These are phyloP conservation scores for Vidua chalybeata DNA, from an alignment of 2,113 vertebrate genomes.

Conservation along the genomic window DNA sequence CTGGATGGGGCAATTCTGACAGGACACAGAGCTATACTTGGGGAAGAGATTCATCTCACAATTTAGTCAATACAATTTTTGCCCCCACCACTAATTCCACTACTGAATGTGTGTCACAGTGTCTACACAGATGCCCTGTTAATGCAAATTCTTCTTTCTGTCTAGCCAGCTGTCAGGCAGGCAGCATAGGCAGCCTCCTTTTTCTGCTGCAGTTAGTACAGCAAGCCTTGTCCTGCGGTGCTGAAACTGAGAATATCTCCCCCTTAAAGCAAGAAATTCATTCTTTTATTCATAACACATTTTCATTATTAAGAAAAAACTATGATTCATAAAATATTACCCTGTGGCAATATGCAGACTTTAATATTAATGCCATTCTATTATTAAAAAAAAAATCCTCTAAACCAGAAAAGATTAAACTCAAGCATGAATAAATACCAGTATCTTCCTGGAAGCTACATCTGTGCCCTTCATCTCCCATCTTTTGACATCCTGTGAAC, in stretches of 20 bases:
- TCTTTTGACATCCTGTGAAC: conserved; percentile 36
- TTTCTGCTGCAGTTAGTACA: not conserved
- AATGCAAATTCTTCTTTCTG: not conserved
- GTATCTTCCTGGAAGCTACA: conserved; percentile 41
- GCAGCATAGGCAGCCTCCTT: not conserved
- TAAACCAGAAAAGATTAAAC: conserved; percentile 67
- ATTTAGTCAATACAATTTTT: not conserved
- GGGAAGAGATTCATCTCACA: not conserved
- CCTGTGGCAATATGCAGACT: conserved; percentile 48
- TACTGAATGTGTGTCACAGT: not conserved
- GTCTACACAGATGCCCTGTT: not conserved
- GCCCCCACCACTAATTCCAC: not conserved
- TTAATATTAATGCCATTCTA: conserved; percentile 68
- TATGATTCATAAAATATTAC: conserved; percentile 48
- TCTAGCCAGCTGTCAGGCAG: not conserved
- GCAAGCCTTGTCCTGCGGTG: not conserved
- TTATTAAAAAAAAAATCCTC: conserved; percentile 43
- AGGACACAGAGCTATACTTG: not conserved
- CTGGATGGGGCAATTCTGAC: not conserved
- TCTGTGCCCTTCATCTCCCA: conserved; percentile 24
- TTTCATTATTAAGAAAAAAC: conserved; percentile 49
- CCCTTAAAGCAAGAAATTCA: conserved; percentile 29
- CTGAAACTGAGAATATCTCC: not conserved
- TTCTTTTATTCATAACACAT: conserved; percentile 51
- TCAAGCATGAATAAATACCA: conserved; percentile 56